Percentiles rank a stretch among this genome's conserved stretches.
phyloP scores from a whole-genome alignment of 2,888 invertebrate genomes.

The Platycheirus albimanus region DNA sequence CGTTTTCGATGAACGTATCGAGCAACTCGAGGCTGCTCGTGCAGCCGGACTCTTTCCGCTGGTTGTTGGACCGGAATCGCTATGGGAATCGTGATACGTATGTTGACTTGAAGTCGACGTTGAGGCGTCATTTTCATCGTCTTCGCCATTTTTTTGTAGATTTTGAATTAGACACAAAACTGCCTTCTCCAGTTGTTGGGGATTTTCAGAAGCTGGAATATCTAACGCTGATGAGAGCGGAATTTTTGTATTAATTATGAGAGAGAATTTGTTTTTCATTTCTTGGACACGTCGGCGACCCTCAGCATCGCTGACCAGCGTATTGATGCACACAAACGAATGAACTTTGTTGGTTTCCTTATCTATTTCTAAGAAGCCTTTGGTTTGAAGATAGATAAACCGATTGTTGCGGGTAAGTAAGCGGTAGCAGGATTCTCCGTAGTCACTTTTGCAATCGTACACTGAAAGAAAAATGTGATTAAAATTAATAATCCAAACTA shows the following conservation, averaged over 20 bases:
- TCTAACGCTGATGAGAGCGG: slow-evolving; percentile 80
- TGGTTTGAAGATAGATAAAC: slow-evolving; percentile 92
- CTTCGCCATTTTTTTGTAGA: slow-evolving; percentile 78
- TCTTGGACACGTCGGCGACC: slow-evolving; percentile 88
- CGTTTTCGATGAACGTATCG: slow-evolving; percentile 77
- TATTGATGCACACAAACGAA: slow-evolving; percentile 94
- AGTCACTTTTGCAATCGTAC: slow-evolving; percentile 92
- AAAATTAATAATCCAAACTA: too few species aligned
- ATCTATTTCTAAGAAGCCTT: slow-evolving; percentile 93
- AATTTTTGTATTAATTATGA: slow-evolving; percentile 85
- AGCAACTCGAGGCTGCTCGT: slow-evolving; percentile 50
- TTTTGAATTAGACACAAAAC: slow-evolving; percentile 88
- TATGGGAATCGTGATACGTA: slow-evolving; percentile 44
- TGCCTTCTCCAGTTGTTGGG: slow-evolving; percentile 87
- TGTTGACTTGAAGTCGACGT: slow-evolving; percentile 61
- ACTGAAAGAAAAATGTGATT: slow-evolving; percentile 83
- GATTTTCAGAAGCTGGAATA: slow-evolving; percentile 87
- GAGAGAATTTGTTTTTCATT: slow-evolving; percentile 91
- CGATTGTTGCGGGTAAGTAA: slow-evolving; percentile 91
- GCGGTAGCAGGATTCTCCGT: slow-evolving; percentile 93
- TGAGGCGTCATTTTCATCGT: slow-evolving; percentile 75
- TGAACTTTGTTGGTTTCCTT: slow-evolving; percentile 89
- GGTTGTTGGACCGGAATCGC: slow-evolving; percentile 57
- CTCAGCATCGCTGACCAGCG: slow-evolving; percentile 88
- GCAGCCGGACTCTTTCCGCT: slow-evolving; percentile 71